Evolutionary conservation across 2,113 vertebrate species (phyloP).

Genomic region (Pontoporia blainvillei): DNA sequence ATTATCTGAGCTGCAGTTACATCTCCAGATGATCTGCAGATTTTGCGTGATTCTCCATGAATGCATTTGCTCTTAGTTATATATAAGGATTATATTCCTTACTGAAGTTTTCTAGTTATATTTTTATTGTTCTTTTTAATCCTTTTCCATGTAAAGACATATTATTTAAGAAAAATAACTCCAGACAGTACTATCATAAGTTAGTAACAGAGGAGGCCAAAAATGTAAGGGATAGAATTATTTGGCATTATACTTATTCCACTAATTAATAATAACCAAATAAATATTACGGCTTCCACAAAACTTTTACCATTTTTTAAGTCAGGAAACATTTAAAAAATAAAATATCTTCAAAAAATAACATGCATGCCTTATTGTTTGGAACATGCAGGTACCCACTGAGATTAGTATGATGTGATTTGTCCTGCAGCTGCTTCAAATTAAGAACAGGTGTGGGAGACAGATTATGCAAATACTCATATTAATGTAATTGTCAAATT

Average conservation of each 20-base stretch:
- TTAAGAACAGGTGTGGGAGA: constrained; percentile 85
- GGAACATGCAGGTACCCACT: constrained; percentile 45
- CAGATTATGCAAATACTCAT: constrained; percentile 87
- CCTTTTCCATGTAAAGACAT: not conserved
- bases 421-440: constrained; percentile 85
- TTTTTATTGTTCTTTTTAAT: not conserved
- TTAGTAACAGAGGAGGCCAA: not conserved
- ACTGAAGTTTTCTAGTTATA: not conserved
- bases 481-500: constrained; percentile 89
- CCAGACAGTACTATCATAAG: not conserved
- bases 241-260: not conserved
- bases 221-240: not conserved
- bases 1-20: not conserved
- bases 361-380: constrained; percentile 51
- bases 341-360: constrained; percentile 51
- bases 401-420: constrained; percentile 77
- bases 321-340: not conserved
- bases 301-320: constrained; percentile 36
- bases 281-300: not conserved
- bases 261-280: constrained; percentile 30
- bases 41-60: not conserved
- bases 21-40: not conserved
- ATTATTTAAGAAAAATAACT: not conserved
- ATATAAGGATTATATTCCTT: not conserved
- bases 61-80: not conserved